These are phyloP conservation scores for Aleiodes leptofemur DNA, from an alignment of 2,888 invertebrate genomes.

Conservation along the genomic window DNA sequence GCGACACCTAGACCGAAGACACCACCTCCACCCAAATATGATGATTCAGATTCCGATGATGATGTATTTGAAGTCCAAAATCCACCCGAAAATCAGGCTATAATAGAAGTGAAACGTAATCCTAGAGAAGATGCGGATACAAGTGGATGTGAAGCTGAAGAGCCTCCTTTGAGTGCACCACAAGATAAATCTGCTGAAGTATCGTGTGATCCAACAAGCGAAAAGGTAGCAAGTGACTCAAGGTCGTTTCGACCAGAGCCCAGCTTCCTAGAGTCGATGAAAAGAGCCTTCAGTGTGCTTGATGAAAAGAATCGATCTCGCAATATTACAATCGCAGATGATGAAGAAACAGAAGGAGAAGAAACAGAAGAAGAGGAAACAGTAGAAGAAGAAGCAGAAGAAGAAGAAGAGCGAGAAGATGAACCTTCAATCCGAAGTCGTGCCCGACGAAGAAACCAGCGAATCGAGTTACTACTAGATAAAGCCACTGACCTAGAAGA, in stretches of 20 bases:
- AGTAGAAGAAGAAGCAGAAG: too few relatives aligned
- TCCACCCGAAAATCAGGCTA: background rate
- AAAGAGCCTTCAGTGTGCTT: background rate
- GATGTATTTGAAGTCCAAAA: background rate
- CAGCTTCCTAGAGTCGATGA: background rate
- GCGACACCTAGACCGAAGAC: too few relatives aligned
- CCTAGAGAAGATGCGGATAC: background rate
- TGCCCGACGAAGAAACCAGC: background rate
- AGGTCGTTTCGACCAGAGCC: background rate
- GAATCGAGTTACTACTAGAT: background rate
- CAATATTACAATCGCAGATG: background rate
- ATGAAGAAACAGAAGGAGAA: background rate
- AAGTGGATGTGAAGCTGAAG: background rate
- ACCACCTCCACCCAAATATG: too few relatives aligned
- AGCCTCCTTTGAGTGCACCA: background rate
- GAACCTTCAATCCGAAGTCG: constrained; percentile 1
- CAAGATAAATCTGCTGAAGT: background rate
- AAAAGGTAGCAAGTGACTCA: too few relatives aligned
- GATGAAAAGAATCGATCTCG: background rate
- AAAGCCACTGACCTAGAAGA: background rate
- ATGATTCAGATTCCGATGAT: background rate
- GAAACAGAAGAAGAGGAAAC: background rate
- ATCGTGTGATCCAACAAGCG: background rate
- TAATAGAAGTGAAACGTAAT: background rate
- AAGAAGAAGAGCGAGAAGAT: background rate